These are phyloP conservation scores for Rachycentron canadum DNA, from an alignment of 2,797 vertebrate genomes.

Conservation along the genomic window DNA sequence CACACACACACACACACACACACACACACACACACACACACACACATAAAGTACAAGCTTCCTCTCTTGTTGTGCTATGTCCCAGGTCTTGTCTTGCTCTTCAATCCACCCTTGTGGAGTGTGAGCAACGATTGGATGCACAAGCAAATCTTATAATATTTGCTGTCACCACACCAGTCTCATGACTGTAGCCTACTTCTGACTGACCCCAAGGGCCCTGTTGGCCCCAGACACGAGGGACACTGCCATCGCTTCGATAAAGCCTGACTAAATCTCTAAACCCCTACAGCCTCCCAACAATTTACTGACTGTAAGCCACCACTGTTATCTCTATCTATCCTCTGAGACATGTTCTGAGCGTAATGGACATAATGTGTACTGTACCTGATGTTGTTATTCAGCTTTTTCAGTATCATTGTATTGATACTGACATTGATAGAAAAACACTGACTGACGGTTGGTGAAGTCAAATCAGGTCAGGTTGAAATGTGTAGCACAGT, in stretches of 20 bases:
- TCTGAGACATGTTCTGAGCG: constrained; percentile 54
- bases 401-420: neutral
- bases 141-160: constrained; percentile 22
- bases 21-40: too few relatives aligned
- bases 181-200: constrained; percentile 55
- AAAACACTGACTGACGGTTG: too few relatives aligned
- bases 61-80: constrained; percentile 10
- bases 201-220: constrained; percentile 53
- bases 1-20: too few relatives aligned
- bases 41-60: constrained; percentile 26
- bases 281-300: constrained; percentile 54
- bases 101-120: neutral
- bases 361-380: neutral
- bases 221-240: constrained; percentile 61
- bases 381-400: neutral
- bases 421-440: too few relatives aligned
- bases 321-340: constrained; percentile 69
- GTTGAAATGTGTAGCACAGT: too few relatives aligned
- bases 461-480: too few relatives aligned
- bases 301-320: constrained; percentile 62
- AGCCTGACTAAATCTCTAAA: constrained; percentile 73
- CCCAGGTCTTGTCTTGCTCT: constrained; percentile 1
- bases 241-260: constrained; percentile 61
- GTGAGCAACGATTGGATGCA: constrained; percentile 20
- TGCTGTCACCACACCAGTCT: constrained; percentile 19